Base-by-base conservation (phyloP, 2,797 vertebrate genomes). In the Rhinichthys osculus region DNA sequence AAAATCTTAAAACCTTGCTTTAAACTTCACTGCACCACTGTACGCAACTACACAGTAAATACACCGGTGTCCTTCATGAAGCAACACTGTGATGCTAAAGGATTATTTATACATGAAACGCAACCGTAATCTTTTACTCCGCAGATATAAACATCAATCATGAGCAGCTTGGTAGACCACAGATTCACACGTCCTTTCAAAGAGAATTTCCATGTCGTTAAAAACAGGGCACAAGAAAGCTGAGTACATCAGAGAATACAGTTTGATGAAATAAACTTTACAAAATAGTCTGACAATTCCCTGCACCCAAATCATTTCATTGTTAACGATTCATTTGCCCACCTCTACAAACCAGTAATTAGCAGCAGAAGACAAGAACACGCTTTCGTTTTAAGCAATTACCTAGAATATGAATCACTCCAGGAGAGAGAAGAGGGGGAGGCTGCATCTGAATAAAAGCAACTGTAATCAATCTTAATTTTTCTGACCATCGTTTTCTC, bases 371-470 rank as follows among this genome's bases (percentile, higher is more conserved):
- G 85, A 72, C 82, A 90, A 89, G 89, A 92, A 94, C 92, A 92
- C 87, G 88, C 89, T 94, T 89, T 79, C 92, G 85, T 81, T 87
- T 89, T 44, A 86, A 92, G 89, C 94, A 96, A 96, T 97, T 94
- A 94, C 90, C 92, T 91, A 88, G 94, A 95, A 96, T 95, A 96
- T 95, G 89, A 93, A 93, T 95, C 95, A 77, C 79, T 83, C 52
- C 87, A 85, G 79, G 62, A 27, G 8, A 27, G 11, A 47, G 47
- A 35, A 64, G 66, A 81, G 81, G 44, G 74, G 74, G 82, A 67
- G 21, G 70, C 27, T 27, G n/a, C 3, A 10, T 67, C 50, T 81
- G 86, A 84, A 78, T 62, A 70, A 85, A 69, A 86, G 73, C 85
- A 67, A 73, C 47, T 57, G 73, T 88, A 64, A 89, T 89, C 86